Evolutionary conservation across 2,888 invertebrate species (phyloP).

Genomic region (Aporophyla lueneburgensis): DNA sequence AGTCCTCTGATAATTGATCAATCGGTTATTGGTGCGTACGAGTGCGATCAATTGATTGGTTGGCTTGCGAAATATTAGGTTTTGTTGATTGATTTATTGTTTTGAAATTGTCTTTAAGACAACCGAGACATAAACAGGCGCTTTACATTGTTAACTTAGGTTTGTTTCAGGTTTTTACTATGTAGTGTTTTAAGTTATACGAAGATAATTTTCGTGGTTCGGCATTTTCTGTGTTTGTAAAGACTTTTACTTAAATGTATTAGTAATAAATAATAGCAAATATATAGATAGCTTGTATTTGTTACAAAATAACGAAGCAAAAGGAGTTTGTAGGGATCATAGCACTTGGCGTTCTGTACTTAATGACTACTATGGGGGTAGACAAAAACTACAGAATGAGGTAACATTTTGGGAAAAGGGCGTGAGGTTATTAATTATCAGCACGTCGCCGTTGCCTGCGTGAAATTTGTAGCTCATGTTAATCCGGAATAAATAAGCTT

Average conservation of each 20-base stretch:
- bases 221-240: background rate
- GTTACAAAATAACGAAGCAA: background rate
- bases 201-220: background rate
- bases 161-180: background rate
- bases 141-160: background rate
- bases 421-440: background rate
- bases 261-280: background rate
- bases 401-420: too few species aligned
- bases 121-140: background rate
- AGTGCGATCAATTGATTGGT: conserved; percentile 49
- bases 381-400: background rate
- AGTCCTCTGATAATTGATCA: conserved; percentile 72
- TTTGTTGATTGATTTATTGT: background rate
- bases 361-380: background rate
- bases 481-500: too few species aligned
- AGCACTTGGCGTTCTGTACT: background rate
- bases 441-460: too few species aligned
- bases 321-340: background rate
- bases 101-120: background rate
- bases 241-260: too few species aligned
- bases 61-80: conserved; percentile 29
- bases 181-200: background rate
- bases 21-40: conserved; percentile 69
- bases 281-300: background rate
- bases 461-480: too few species aligned